Base-by-base conservation (phyloP, 2,797 vertebrate genomes). In the Okamejei kenojei region DNA sequence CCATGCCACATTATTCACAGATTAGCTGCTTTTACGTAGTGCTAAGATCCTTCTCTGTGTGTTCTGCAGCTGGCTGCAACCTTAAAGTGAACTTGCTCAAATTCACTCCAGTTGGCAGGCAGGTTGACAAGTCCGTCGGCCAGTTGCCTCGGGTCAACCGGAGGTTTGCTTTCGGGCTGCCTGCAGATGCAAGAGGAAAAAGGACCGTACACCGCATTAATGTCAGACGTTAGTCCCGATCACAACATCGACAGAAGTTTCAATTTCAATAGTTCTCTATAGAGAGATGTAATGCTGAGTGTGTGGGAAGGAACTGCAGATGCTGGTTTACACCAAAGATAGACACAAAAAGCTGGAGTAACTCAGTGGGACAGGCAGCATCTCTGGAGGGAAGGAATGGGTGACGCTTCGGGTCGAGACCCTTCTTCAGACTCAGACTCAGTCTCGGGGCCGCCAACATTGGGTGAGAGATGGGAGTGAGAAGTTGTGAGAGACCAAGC, bases 21-120 rank as follows among this genome's bases (percentile, higher is more conserved):
- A 35, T 23, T 61, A 15, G 54, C 26, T n/a, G 81, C 54, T 84
- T n/a, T 13, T 84, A 84, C 84, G 19, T 32, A 13, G 19, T 86
- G n/a, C 17, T 0, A 10, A 2, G n/a, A 68, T 32, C 2, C n/a
- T 1, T 88, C n/a, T 2, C 21, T 68, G 84, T 10, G 84, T 35
- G 7, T 21, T n/a, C 32, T 13, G 63, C 84, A 88, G 84, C 61
- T 88, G 84, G 84, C 63, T 68, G n/a, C n/a, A 88, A 88, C 61
- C 63, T 35, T n/a, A 88, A 35, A 35, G 84, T 68, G n/a, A 68
- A 88, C 84, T 68, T 88, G 61, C 84, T 63, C 65, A 88, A 63
- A 88, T 88, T 68, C 84, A 32, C 17, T 88, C 1, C 84, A 68
- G 84, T n/a, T 68, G 63, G 84, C n/a, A 29, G 61, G 61, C 84